phyloP scores from a whole-genome alignment of 2,113 vertebrate genomes.

The Proterorhinus semilunaris region DNA sequence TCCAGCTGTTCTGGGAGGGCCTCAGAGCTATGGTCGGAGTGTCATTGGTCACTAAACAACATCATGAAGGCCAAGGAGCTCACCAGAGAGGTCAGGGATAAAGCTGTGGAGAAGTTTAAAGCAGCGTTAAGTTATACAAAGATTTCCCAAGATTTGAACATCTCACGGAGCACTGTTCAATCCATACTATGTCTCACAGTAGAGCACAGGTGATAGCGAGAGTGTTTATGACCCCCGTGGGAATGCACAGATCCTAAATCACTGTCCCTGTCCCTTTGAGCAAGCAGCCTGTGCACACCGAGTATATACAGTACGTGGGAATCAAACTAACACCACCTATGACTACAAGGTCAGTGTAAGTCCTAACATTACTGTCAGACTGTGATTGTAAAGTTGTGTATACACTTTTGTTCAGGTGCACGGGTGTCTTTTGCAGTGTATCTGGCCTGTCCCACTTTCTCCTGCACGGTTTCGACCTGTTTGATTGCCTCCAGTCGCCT shows the following conservation, averaged over 20 bases:
- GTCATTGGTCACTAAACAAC: too few species aligned
- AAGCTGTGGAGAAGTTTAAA: too few species aligned
- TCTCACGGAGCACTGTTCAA: too few species aligned
- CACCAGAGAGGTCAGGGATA: too few species aligned
- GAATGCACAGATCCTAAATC: constrained; percentile 36
- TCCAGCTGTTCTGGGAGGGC: too few species aligned
- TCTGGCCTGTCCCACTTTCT: constrained; percentile 15
- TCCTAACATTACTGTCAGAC: neutral
- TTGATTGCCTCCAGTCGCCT: constrained; percentile 37
- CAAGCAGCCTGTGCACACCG: neutral
- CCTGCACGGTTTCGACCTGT: constrained; percentile 23
- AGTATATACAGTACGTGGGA: constrained; percentile 3
- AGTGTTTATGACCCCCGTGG: constrained; percentile 33
- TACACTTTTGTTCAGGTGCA: neutral
- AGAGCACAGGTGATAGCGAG: constrained; percentile 11
- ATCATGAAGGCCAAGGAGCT: too few species aligned
- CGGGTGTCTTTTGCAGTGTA: neutral
- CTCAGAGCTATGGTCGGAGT: too few species aligned
- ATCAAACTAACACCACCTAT: constrained; percentile 5
- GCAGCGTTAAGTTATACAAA: too few species aligned
- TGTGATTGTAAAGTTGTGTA: constrained; percentile 3
- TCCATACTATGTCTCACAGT: neutral
- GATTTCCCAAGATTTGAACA: too few species aligned
- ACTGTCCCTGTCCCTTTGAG: constrained; percentile 23
- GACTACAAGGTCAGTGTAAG: constrained; percentile 43